phyloP scores from a whole-genome alignment of 1,140 invertebrate species.

The Hycleus cichorii region DNA sequence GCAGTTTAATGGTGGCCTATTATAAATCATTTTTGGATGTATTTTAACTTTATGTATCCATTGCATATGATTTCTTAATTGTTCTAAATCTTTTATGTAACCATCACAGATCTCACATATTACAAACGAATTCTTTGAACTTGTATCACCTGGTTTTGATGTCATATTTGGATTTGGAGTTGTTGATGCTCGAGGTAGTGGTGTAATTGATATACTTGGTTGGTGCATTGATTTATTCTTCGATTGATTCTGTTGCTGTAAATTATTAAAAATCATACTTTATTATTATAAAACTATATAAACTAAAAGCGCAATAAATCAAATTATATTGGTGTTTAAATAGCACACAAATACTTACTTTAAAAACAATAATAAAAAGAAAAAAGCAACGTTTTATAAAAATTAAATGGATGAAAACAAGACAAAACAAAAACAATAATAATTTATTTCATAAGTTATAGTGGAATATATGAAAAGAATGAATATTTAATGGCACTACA shows the following conservation, averaged over 20 bases:
- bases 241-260: constrained; percentile 22
- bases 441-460: too few relatives aligned
- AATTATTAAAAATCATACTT: too few relatives aligned
- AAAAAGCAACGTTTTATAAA: too few relatives aligned
- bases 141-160: constrained; percentile 40
- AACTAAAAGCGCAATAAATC: too few relatives aligned
- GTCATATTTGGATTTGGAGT: constrained; percentile 43
- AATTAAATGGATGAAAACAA: too few relatives aligned
- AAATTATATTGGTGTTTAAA: too few relatives aligned
- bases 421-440: too few relatives aligned
- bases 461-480: too few relatives aligned
- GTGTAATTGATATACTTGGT: constrained; percentile 87
- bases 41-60: constrained; percentile 96
- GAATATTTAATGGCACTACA: too few relatives aligned
- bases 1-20: constrained; percentile 87
- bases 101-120: constrained; percentile 94
- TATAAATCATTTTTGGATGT: constrained; percentile 93
- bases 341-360: too few relatives aligned
- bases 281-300: too few relatives aligned
- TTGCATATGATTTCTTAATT: constrained; percentile 89
- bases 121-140: constrained; percentile 72
- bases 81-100: constrained; percentile 89
- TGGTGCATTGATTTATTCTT: constrained; percentile 53
- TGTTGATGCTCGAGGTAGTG: constrained; percentile 61
- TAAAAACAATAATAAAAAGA: too few relatives aligned